These are phyloP conservation scores for Montipora efflorescens DNA, from an alignment of 64 coral and sea anemone genomes.

Conservation along the genomic window DNA sequence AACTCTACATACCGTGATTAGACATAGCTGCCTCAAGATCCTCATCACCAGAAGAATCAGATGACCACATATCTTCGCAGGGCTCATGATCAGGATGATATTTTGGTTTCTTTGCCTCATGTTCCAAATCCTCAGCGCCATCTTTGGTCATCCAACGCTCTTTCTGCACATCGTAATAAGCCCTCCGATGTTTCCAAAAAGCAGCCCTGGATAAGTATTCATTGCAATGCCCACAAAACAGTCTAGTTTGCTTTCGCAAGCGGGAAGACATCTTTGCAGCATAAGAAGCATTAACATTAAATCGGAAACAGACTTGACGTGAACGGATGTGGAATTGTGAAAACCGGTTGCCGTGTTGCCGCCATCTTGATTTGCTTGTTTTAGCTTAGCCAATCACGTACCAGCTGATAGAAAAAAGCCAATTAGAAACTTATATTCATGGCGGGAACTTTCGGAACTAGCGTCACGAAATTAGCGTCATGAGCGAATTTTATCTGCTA, in stretches of 20 bases:
- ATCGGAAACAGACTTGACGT: too few relatives aligned
- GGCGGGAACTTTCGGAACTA: too few relatives aligned
- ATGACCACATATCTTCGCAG: background rate
- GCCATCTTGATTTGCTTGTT: too few relatives aligned
- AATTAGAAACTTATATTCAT: too few relatives aligned
- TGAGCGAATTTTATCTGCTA: too few relatives aligned
- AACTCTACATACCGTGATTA: background rate
- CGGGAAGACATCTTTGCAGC: conserved; percentile 5
- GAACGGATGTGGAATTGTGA: too few relatives aligned
- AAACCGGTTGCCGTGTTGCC: too few relatives aligned
- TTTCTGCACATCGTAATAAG: conserved; percentile 1
- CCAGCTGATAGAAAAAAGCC: too few relatives aligned
- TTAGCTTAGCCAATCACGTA: too few relatives aligned
- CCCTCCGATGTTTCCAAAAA: conserved; percentile 29
- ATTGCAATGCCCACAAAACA: conserved; percentile 5
- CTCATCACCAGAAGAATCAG: conserved; percentile 17
- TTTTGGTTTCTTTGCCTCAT: background rate
- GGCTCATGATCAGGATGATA: background rate
- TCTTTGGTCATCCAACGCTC: conserved; percentile 1
- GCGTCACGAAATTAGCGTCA: too few relatives aligned
- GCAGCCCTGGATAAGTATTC: background rate
- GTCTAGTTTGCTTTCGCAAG: conserved; percentile 12
- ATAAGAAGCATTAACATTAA: too few relatives aligned
- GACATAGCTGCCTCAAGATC: background rate
- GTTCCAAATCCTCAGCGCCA: background rate